These are phyloP conservation scores for Tortricodes alternella DNA, from an alignment of 2,888 invertebrate genomes.

Conservation along the genomic window DNA sequence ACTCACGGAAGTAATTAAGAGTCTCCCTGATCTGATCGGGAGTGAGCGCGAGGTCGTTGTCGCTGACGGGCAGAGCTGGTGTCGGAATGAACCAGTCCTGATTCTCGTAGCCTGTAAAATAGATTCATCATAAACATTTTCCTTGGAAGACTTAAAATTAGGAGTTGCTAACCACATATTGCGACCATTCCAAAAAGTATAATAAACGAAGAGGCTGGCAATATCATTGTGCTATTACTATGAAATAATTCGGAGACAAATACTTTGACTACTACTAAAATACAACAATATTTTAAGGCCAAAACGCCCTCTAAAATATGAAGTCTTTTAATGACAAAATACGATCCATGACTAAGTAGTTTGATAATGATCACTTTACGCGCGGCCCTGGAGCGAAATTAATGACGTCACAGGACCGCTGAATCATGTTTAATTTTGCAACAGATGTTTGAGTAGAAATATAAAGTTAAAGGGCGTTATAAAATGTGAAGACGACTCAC, in stretches of 20 bases:
- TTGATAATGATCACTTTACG: slow-evolving; percentile 39
- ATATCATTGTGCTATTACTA: too few species aligned
- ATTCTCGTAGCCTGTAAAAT: slow-evolving; percentile 91
- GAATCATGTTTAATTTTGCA: slow-evolving; percentile 50
- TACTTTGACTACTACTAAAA: too few species aligned
- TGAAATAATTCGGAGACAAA: too few species aligned
- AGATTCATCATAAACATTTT: slow-evolving; percentile 10
- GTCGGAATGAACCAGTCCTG: slow-evolving; percentile 96
- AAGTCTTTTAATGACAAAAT: slow-evolving; percentile 10
- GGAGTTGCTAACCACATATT: too few species aligned
- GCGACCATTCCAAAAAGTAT: too few species aligned
- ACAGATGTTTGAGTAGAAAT: slow-evolving; percentile 28
- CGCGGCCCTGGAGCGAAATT: slow-evolving; percentile 34
- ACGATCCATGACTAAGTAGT: slow-evolving; percentile 9
- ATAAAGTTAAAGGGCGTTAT: background rate
- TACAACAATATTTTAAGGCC: too few species aligned
- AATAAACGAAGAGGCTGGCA: too few species aligned
- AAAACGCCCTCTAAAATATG: background rate
- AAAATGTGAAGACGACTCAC: background rate
- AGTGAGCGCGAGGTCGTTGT: slow-evolving; percentile 90
- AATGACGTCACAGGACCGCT: slow-evolving; percentile 53
- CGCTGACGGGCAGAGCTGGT: slow-evolving; percentile 89
- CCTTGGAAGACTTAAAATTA: too few species aligned
- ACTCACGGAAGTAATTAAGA: slow-evolving; percentile 98
- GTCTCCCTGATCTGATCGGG: slow-evolving; percentile 98